Conservation (phyloP, 1,140 invertebrate species). For the Cydia amplana region DNA sequence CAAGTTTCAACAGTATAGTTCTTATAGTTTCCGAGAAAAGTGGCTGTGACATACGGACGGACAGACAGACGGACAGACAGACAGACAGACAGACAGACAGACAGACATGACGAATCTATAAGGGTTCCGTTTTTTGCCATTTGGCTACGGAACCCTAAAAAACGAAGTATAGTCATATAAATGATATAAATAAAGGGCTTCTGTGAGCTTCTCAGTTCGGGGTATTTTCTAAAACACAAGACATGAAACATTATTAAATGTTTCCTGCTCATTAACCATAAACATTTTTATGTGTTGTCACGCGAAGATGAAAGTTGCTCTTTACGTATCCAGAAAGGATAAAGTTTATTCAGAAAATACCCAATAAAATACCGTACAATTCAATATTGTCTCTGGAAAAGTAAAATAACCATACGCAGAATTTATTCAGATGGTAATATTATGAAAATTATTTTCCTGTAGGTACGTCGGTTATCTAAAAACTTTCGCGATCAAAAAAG, state of each 20-base stretch:
- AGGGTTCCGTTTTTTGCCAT: too few relatives aligned
- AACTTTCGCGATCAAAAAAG: conserved; percentile 12
- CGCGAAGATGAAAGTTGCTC: not conserved
- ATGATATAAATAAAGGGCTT: not conserved
- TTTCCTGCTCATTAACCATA: conserved; percentile 12
- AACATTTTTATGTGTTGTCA: not conserved
- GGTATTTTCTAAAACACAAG: not conserved
- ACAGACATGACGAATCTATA: too few relatives aligned
- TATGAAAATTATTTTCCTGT: conserved; percentile 23
- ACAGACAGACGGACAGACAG: too few relatives aligned
- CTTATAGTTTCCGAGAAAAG: too few relatives aligned
- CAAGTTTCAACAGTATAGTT: too few relatives aligned
- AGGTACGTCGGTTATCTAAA: not conserved
- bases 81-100: too few relatives aligned
- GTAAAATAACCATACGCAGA: conserved; percentile 15
- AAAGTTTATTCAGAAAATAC: not conserved
- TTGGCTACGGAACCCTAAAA: too few relatives aligned
- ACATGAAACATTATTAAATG: not conserved
- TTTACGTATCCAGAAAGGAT: not conserved
- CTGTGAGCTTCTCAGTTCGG: not conserved
- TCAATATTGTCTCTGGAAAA: not conserved
- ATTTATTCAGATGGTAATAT: conserved; percentile 16
- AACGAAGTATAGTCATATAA: not conserved
- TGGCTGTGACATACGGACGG: too few relatives aligned
- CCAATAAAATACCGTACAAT: not conserved